phyloP scores from a whole-genome alignment of 2,888 invertebrate species.

The Chrysotoxum bicinctum region DNA sequence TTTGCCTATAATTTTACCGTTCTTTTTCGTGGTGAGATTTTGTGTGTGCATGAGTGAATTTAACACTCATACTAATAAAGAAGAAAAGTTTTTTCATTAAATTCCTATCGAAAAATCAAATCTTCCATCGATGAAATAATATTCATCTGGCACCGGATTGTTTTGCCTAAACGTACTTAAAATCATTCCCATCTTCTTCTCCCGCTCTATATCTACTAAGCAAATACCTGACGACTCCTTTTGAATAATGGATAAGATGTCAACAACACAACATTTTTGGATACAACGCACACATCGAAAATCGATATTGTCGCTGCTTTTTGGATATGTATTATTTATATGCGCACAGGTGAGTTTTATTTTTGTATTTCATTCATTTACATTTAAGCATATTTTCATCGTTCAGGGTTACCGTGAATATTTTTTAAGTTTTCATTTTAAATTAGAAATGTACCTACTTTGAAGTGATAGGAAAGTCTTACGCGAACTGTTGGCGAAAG shows the following conservation, averaged over 20 bases:
- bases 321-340: slow-evolving; percentile 66
- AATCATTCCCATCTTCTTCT: not conserved
- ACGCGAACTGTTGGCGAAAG: no score
- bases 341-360: slow-evolving; percentile 65
- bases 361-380: slow-evolving; percentile 7
- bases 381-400: slow-evolving; percentile 10
- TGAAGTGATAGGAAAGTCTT: no score
- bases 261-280: slow-evolving; percentile 55
- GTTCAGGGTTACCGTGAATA: not conserved
- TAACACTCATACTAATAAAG: slow-evolving; percentile 40
- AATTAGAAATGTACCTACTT: no score
- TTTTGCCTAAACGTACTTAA: not conserved
- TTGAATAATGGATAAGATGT: slow-evolving; percentile 59
- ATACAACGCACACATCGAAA: slow-evolving; percentile 69
- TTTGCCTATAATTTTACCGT: slow-evolving; percentile 52
- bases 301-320: slow-evolving; percentile 65
- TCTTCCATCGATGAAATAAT: not conserved
- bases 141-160: not conserved
- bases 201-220: not conserved
- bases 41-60: slow-evolving; percentile 36
- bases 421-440: not conserved
- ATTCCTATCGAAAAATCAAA: slow-evolving; percentile 27
- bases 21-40: slow-evolving; percentile 57
- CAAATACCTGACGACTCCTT: not conserved
- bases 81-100: not conserved